Percentiles rank a stretch among this genome's conserved stretches.
phyloP scores from a whole-genome alignment of 1,140 invertebrate genomes.

The Drosophila carrolli region DNA sequence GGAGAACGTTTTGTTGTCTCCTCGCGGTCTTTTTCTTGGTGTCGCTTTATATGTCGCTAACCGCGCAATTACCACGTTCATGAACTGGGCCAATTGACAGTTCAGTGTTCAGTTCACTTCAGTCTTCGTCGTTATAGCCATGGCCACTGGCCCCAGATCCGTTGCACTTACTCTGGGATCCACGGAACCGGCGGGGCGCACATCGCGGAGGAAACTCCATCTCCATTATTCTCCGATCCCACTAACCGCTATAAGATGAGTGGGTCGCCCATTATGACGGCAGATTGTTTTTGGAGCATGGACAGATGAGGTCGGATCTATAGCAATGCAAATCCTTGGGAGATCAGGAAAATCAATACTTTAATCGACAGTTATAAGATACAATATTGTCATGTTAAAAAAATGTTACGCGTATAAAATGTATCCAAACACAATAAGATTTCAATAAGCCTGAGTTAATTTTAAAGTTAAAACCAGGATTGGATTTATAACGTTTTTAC shows the following conservation, averaged over 20 bases:
- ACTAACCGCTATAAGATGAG: slow-evolving; percentile 20
- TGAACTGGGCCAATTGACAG: slow-evolving; percentile 78
- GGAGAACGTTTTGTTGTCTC: slow-evolving; percentile 49
- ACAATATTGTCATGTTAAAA: too few relatives aligned
- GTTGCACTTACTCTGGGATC: slow-evolving; percentile 6
- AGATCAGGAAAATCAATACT: background rate
- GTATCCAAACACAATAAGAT: too few relatives aligned
- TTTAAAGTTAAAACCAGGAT: background rate
- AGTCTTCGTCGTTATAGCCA: background rate
- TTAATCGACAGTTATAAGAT: too few relatives aligned
- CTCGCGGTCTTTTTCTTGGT: slow-evolving; percentile 33
- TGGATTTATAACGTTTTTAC: background rate
- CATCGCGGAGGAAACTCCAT: slow-evolving; percentile 22
- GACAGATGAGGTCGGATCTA: background rate
- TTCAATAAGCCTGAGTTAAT: too few relatives aligned
- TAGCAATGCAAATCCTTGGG: background rate
- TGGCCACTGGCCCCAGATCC: slow-evolving; percentile 8
- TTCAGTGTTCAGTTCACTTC: slow-evolving; percentile 15
- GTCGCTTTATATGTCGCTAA: slow-evolving; percentile 67
- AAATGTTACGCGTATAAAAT: too few relatives aligned
- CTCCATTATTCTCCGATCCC: slow-evolving; percentile 33
- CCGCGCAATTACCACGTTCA: slow-evolving; percentile 75
- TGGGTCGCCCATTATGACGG: slow-evolving; percentile 46
- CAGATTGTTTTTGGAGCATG: slow-evolving; percentile 25
- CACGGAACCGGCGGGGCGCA: slow-evolving; percentile 10